A percentile compares a stretch with the other conserved stretches of the same genome.
Evolutionary conservation across 2,113 vertebrate species (phyloP).

Genomic region (Melanostigma gelatinosum): DNA sequence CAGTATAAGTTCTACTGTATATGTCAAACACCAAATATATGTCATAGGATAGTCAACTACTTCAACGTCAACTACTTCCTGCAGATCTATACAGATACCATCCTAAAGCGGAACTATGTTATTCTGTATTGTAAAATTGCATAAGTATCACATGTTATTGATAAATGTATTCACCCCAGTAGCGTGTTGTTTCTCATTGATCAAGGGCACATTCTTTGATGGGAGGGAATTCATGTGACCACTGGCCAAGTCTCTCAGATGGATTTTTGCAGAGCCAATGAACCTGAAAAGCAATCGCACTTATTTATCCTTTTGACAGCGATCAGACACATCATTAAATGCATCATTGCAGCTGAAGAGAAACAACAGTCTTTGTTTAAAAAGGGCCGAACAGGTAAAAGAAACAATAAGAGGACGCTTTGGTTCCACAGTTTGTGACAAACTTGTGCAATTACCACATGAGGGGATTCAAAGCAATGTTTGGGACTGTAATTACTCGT

Average conservation of each 20-base stretch:
- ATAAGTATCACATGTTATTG: neutral
- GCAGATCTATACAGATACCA: neutral
- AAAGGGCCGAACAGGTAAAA: neutral
- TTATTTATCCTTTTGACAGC: neutral
- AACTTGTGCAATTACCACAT: neutral
- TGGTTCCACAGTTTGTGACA: neutral
- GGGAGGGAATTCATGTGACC: slow-evolving; percentile 88
- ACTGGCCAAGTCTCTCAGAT: slow-evolving; percentile 87
- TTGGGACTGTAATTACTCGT: neutral
- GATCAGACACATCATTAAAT: neutral
- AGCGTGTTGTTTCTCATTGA: slow-evolving; percentile 90
- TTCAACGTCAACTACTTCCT: neutral
- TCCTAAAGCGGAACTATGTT: neutral
- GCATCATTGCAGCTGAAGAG: too few species aligned
- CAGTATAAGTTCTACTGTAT: neutral
- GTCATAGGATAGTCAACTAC: neutral
- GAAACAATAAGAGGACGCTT: neutral
- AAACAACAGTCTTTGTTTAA: neutral
- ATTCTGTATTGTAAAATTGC: neutral
- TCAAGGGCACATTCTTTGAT: slow-evolving; percentile 86
- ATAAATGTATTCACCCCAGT: slow-evolving; percentile 85
- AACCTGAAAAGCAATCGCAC: slow-evolving; percentile 73
- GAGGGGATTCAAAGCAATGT: neutral
- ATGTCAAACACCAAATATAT: slow-evolving; percentile 1
- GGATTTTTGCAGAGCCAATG: slow-evolving; percentile 88